A percentile compares a stretch with the other conserved stretches of the same genome.
Evolutionary conservation across 2,797 vertebrate species (phyloP).

Genomic region (Falco biarmicus): DNA sequence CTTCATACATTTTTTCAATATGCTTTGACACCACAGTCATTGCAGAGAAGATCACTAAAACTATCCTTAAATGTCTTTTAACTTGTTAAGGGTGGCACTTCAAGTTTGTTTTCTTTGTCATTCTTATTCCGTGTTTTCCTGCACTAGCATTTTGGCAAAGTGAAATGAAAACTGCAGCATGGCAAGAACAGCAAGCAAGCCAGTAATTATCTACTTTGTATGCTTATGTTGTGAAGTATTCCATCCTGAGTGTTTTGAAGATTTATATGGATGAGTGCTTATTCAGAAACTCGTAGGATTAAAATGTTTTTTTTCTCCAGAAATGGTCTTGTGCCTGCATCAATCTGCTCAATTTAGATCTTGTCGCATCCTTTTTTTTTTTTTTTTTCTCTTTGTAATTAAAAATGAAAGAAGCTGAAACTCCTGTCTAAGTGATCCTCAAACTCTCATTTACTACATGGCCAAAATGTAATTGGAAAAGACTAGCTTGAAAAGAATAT

Average conservation of each 20-base stretch:
- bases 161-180: slow-evolving; percentile 6
- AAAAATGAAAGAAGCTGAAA: neutral
- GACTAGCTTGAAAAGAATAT: neutral
- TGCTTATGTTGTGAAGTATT: neutral
- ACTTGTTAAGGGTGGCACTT: neutral
- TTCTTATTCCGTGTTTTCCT: neutral
- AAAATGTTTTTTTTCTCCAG: neutral
- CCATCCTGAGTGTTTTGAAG: neutral
- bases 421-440: neutral
- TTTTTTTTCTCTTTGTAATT: neutral
- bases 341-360: neutral
- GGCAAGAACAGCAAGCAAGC: neutral
- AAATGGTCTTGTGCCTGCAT: neutral
- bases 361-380: neutral
- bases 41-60: neutral
- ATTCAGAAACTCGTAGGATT: neutral
- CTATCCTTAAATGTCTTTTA: neutral
- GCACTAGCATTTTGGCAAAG: neutral
- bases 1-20: neutral
- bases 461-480: neutral
- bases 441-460: neutral
- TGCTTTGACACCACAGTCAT: slow-evolving; percentile 5
- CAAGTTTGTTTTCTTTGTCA: neutral
- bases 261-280: neutral
- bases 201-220: slow-evolving; percentile 23